Evolutionary conservation across 2,113 vertebrate species (phyloP).

Genomic region (Fregetta grallaria): DNA sequence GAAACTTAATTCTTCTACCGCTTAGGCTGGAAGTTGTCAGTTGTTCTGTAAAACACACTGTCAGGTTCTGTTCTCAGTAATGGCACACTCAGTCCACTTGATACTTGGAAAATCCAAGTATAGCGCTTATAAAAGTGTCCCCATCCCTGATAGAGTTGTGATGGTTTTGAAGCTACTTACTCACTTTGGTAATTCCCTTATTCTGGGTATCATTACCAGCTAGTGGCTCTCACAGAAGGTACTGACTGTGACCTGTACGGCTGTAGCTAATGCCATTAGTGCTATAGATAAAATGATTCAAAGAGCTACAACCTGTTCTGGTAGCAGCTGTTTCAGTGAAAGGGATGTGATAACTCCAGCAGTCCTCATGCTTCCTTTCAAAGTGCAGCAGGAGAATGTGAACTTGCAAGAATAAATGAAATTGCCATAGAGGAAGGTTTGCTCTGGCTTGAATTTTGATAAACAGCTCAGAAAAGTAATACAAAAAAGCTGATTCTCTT

Average conservation of each 20-base stretch:
- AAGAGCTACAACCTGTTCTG: not conserved
- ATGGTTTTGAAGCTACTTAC: not conserved
- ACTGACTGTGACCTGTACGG: not conserved
- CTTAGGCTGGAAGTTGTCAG: not conserved
- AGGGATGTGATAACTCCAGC: not conserved
- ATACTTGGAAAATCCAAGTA: not conserved
- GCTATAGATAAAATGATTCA: not conserved
- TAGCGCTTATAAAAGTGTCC: not conserved
- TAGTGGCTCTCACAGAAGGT: not conserved
- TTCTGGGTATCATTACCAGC: not conserved
- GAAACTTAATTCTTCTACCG: not conserved
- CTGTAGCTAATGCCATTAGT: not conserved
- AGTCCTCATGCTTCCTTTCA: not conserved
- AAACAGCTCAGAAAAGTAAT: not conserved
- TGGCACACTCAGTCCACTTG: not conserved
- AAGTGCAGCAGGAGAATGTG: not conserved
- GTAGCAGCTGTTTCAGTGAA: not conserved
- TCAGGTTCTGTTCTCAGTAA: not conserved
- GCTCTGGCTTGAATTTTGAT: not conserved
- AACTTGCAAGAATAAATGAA: not conserved
- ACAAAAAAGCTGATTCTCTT: constrained; percentile 1
- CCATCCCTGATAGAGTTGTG: not conserved
- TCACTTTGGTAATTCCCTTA: not conserved
- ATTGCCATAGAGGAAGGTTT: not conserved
- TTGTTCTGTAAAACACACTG: not conserved